A percentile compares a stretch with the other conserved stretches of the same genome.
These are phyloP conservation scores for Drosophila demipolita DNA, from an alignment of 2,888 invertebrate species.

Conservation along the genomic window DNA sequence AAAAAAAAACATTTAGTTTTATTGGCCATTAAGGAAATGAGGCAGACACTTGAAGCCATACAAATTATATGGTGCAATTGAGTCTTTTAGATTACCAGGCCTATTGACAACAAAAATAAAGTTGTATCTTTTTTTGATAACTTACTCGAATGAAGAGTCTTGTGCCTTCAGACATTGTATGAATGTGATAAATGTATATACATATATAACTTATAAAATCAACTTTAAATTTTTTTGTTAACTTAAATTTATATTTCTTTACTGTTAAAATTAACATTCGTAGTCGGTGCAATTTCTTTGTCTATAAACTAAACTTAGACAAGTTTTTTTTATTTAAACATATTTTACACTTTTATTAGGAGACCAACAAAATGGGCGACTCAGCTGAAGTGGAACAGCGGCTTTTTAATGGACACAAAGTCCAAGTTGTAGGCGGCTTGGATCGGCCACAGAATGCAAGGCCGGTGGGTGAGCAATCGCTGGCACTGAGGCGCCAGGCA, in stretches of 20 bases:
- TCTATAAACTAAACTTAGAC: background rate
- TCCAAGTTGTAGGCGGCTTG: conserved; percentile 63
- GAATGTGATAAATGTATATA: background rate
- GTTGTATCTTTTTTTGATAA: background rate
- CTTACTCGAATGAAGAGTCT: background rate
- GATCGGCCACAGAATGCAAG: conserved; percentile 54
- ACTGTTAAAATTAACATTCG: background rate
- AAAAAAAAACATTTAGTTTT: background rate
- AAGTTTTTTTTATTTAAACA: background rate
- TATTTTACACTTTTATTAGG: background rate
- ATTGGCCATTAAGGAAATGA: background rate
- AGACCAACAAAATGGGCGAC: conserved; percentile 19
- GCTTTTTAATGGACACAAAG: conserved; percentile 29
- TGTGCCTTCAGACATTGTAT: background rate
- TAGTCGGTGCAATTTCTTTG: background rate
- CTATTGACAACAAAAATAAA: background rate
- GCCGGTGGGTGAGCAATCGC: conserved; percentile 81
- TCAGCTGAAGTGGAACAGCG: conserved; percentile 24
- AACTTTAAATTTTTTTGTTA: background rate
- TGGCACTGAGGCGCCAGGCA: conserved; percentile 82
- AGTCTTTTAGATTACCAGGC: background rate
- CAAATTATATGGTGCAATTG: background rate
- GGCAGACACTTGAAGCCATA: background rate
- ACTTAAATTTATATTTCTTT: background rate
- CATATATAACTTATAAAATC: background rate